A percentile compares a stretch with the other conserved stretches of the same genome.
Conservation (phyloP, 2,113 vertebrate genomes). For the Brevimyrus niger region DNA sequence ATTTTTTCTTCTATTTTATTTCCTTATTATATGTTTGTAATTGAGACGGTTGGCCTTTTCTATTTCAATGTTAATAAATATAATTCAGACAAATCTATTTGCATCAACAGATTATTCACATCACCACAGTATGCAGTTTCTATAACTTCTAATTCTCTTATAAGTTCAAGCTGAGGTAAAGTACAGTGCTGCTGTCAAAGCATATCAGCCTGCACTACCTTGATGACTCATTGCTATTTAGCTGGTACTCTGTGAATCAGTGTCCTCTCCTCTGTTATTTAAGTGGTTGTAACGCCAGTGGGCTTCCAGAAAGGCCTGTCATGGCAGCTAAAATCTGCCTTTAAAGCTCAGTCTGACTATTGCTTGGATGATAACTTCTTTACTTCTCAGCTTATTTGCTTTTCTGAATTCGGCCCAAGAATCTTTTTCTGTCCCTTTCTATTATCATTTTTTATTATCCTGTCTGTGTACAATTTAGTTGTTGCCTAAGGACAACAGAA, state of each 20-base stretch:
- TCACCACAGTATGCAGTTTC: background rate
- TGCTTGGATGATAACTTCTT: background rate
- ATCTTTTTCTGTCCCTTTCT: background rate
- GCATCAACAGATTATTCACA: background rate
- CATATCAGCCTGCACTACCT: background rate
- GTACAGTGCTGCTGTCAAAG: background rate
- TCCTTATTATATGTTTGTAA: background rate
- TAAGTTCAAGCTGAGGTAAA: background rate
- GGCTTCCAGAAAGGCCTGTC: background rate
- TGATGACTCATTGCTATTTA: background rate
- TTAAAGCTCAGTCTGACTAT: background rate
- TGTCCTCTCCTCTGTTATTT: background rate
- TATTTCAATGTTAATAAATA: background rate
- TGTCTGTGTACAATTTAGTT: background rate
- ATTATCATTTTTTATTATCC: background rate
- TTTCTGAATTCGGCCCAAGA: background rate
- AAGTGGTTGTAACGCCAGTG: background rate
- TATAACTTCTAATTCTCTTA: background rate
- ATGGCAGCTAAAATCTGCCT: background rate
- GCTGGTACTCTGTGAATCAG: background rate
- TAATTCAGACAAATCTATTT: background rate
- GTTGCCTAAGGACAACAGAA: background rate
- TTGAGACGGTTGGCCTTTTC: background rate
- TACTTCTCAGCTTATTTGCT: background rate
- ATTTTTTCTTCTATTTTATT: background rate